Base-by-base conservation (phyloP, 2,113 vertebrate genomes). In the Excalfactoria chinensis region DNA sequence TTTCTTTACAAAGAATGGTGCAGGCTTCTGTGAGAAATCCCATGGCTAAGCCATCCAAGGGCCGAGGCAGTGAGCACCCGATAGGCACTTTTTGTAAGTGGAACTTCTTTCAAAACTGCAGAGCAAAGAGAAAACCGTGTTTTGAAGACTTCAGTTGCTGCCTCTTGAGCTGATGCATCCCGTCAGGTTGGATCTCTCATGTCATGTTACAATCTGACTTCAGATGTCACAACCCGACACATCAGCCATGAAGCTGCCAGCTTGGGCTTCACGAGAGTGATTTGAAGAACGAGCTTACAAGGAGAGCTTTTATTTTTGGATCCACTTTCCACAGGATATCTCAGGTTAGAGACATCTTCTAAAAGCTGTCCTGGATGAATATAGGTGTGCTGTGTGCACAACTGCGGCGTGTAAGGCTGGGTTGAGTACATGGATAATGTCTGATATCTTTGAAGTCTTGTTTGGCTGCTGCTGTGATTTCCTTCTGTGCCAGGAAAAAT, bases 191-290 rank as follows among this genome's bases (percentile, higher is more conserved):
- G 51, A 48, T 70, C 66, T 13, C 53, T 37, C 26, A 7, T 7
- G 79, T 28, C 12, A 37, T 37, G 67, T 35, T 55, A 28, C 37
- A 78, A 3, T 34, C 76, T 46, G 90, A 60, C 77, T 84, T 79
- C 77, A 46, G 55, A 63, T 94, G 90, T 75, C 92, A 83, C 85
- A 88, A 7, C 71, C 60, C 70, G 10, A 86, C 74, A 9, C 73
- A 23, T 86, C 91, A 86, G 71, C 16, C 69, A 17, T 46, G 53
- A 22, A 35, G 51, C 93, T 81, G 86, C 78, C 72, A 5, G 66
- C 15, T 14, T 4, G 19, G 43, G 16, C 68, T 53, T 21, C 69
- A 0, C 5, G 4, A 43, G 60, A 70, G 37, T 8, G 23, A 56
- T 49, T 73, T 44, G 2, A 3, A 32, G 71, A 9, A 11, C 25